Conservation (phyloP, 2,113 vertebrate genomes). For the Ciconia stormi region DNA sequence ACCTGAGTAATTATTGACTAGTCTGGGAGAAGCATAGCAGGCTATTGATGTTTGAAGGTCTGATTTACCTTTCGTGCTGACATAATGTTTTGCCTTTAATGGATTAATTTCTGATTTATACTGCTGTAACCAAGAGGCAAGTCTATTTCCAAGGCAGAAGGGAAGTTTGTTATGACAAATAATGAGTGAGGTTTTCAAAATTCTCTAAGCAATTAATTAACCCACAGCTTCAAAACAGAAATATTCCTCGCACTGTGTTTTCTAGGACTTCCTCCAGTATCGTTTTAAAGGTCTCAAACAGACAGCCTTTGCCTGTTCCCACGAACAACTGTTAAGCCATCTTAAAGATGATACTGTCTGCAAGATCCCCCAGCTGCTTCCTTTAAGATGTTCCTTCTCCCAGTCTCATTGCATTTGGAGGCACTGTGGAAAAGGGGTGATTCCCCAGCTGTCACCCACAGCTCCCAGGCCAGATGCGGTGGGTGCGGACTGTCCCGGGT, state of each 20-base stretch:
- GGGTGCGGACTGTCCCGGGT: not conserved
- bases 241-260: not conserved
- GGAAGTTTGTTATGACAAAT: not conserved
- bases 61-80: not conserved
- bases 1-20: not conserved
- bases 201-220: not conserved
- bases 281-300: not conserved
- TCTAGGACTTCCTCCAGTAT: not conserved
- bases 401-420: not conserved
- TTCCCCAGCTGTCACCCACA: not conserved
- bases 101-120: not conserved
- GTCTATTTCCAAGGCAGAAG: not conserved
- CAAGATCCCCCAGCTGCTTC: fast-evolving
- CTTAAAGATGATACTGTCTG: not conserved
- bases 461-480: not conserved
- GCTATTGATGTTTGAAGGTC: not conserved
- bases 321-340: not conserved
- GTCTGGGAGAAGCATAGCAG: not conserved
- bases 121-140: not conserved
- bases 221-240: not conserved
- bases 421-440: not conserved
- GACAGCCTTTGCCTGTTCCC: not conserved
- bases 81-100: not conserved
- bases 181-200: not conserved
- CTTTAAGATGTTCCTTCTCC: not conserved